Evolutionary conservation across 2,113 vertebrate genomes (phyloP).

Genomic region (Channa argus): DNA sequence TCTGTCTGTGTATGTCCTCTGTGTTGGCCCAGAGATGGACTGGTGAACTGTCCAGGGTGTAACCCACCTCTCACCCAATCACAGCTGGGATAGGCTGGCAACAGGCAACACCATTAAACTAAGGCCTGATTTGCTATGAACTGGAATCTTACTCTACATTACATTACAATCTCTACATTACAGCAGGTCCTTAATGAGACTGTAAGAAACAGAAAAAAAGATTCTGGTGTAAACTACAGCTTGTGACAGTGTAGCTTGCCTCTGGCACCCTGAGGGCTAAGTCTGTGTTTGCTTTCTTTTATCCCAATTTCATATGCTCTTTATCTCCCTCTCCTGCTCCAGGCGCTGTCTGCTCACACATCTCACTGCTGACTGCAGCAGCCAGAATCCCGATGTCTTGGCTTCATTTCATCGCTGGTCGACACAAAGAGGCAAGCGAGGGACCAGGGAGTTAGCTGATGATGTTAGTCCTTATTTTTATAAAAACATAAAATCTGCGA

Average conservation of each 20-base stretch:
- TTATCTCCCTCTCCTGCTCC: conserved; percentile 34
- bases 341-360: conserved; percentile 34
- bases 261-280: conserved; percentile 36
- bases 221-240: conserved; percentile 14
- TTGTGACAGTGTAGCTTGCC: conserved; percentile 17
- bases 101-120: too few relatives aligned
- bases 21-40: too few relatives aligned
- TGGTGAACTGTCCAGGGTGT: too few relatives aligned
- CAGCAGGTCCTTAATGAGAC: background rate
- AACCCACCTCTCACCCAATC: too few relatives aligned
- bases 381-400: conserved; percentile 8
- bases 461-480: background rate
- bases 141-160: background rate
- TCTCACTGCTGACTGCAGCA: conserved; percentile 20
- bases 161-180: background rate
- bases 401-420: background rate
- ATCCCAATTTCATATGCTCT: conserved; percentile 49
- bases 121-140: background rate
- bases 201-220: conserved; percentile 1
- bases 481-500: too few relatives aligned
- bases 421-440: background rate
- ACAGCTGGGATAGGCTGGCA: too few relatives aligned
- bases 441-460: background rate
- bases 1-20: too few relatives aligned
- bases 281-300: conserved; percentile 62